Percentiles rank a stretch among this genome's conserved stretches.
phyloP scores from a whole-genome alignment of 2,797 vertebrate species.

The Acanthis flammea region DNA sequence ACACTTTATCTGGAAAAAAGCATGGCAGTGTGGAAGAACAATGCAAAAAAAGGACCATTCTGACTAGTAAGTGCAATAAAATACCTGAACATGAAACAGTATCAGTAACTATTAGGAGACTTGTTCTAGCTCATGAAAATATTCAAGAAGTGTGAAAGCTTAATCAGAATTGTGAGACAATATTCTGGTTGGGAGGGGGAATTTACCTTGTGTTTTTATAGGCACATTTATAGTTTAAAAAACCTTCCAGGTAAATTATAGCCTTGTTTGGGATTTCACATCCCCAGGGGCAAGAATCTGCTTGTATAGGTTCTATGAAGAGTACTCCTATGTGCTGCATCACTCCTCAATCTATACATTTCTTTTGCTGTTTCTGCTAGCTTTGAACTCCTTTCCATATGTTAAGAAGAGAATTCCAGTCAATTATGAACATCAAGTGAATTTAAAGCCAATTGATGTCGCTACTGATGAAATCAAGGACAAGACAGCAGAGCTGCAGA shows the following conservation, averaged over 20 bases:
- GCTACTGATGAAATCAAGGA: slow-evolving; percentile 94
- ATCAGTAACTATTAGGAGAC: not conserved
- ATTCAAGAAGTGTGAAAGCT: not conserved
- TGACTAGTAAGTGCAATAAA: slow-evolving; percentile 84
- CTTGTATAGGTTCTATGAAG: not conserved
- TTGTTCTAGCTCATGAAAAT: not conserved
- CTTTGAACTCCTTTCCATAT: slow-evolving; percentile 89
- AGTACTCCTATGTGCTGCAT: not conserved
- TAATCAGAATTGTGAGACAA: not conserved
- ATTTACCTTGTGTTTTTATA: not conserved
- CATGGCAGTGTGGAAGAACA: slow-evolving; percentile 95
- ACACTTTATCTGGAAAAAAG: slow-evolving; percentile 93
- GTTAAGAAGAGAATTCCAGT: slow-evolving; percentile 97
- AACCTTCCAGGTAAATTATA: not conserved
- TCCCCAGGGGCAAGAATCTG: not conserved
- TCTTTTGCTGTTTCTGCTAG: slow-evolving; percentile 67
- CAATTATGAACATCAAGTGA: slow-evolving; percentile 85
- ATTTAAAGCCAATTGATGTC: slow-evolving; percentile 94
- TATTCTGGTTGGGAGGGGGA: not conserved
- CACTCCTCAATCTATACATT: not conserved
- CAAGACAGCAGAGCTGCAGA: slow-evolving; percentile 87
- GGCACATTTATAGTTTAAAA: not conserved
- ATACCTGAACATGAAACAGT: not conserved
- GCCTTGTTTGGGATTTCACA: not conserved
- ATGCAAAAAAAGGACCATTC: slow-evolving; percentile 90